Conservation (phyloP, 2,888 invertebrate species). For the Hirtodrosophila duncani region DNA sequence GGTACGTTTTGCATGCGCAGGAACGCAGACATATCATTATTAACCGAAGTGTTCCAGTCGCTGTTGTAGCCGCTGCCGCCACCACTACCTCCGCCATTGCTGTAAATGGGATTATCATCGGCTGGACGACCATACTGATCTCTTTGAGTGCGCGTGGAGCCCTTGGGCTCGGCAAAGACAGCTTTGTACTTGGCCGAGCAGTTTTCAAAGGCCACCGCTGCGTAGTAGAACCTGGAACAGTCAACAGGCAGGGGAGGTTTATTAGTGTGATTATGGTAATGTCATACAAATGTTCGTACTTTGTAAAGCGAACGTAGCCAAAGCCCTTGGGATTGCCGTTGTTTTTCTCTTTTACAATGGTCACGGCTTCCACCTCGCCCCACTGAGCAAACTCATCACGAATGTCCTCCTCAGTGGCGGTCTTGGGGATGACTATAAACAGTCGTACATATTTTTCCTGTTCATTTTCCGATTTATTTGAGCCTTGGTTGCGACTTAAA, state of each 20-base stretch:
- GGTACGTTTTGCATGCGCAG: conserved; percentile 75
- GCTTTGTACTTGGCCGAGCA: conserved; percentile 90
- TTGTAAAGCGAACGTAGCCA: conserved; percentile 90
- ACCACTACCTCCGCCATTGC: conserved; percentile 51
- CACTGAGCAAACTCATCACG: conserved; percentile 88
- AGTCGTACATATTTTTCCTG: conserved; percentile 88
- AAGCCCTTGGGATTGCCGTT: conserved; percentile 91
- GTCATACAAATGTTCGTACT: too few relatives aligned
- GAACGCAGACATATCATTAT: conserved; percentile 74
- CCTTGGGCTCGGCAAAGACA: conserved; percentile 92
- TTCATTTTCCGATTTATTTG: conserved; percentile 84
- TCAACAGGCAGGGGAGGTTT: neutral
- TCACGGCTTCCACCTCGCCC: conserved; percentile 87
- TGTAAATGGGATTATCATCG: conserved; percentile 64
- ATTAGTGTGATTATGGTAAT: neutral
- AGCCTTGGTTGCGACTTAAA: conserved; percentile 84
- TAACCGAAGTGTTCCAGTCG: conserved; percentile 67
- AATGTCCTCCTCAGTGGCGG: conserved; percentile 86
- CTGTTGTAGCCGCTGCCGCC: conserved; percentile 46
- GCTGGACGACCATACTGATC: conserved; percentile 70
- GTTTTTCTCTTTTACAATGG: conserved; percentile 86
- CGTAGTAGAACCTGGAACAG: conserved; percentile 85
- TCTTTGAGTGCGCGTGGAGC: conserved; percentile 68
- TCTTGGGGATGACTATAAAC: conserved; percentile 90
- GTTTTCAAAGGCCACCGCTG: conserved; percentile 91